phyloP scores from a whole-genome alignment of 2,113 vertebrate species.

The Toxotes jaculatrix region DNA sequence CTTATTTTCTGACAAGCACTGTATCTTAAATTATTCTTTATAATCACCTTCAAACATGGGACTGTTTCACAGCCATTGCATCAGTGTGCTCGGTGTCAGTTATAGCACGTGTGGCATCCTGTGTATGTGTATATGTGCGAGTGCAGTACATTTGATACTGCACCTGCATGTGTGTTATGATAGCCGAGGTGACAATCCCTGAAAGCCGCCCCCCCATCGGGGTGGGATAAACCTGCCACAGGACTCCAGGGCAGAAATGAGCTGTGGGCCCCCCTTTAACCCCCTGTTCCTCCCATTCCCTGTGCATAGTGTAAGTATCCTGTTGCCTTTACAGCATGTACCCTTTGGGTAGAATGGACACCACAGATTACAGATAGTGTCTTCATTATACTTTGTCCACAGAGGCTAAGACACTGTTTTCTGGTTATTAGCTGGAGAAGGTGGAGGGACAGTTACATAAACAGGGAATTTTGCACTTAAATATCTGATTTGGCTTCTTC shows the following conservation, averaged over 20 bases:
- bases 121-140: not conserved
- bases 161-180: slow-evolving; percentile 5
- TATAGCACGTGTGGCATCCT: slow-evolving; percentile 36
- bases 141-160: slow-evolving; percentile 37
- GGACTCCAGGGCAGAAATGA: slow-evolving; percentile 9
- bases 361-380: not conserved
- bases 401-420: not conserved
- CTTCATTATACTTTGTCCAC: not conserved
- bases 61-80: slow-evolving; percentile 42
- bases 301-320: no score
- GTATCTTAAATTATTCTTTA: slow-evolving; percentile 13
- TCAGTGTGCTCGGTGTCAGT: slow-evolving; percentile 35
- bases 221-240: not conserved
- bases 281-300: not conserved
- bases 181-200: slow-evolving; percentile 40
- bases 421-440: not conserved
- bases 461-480: no score
- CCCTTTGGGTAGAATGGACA: no score
- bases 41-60: not conserved
- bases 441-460: not conserved
- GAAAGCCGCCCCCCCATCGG: not conserved
- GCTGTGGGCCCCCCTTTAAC: not conserved
- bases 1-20: not conserved
- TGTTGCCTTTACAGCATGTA: not conserved
- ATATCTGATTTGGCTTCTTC: not conserved